Percentiles rank a stretch among this genome's conserved stretches.
Evolutionary conservation across 2,888 invertebrate species (phyloP).

Genomic region (Apodemia zela): DNA sequence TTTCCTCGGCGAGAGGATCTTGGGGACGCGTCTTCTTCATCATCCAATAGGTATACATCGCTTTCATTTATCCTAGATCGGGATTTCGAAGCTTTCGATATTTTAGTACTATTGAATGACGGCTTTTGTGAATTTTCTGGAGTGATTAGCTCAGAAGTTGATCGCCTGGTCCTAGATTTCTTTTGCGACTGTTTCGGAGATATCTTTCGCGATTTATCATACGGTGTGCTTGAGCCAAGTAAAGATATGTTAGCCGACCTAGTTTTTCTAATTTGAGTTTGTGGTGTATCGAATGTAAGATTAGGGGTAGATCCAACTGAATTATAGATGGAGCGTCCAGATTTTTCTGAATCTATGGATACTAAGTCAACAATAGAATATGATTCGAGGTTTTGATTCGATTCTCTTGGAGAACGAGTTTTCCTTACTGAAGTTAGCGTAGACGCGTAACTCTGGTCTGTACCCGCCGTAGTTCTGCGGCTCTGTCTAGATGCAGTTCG

Average conservation of each 20-base stretch:
- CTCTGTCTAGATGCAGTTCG: conserved; percentile 27
- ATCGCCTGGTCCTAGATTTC: conserved; percentile 31
- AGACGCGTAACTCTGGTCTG: conserved; percentile 35
- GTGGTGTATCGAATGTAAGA: conserved; percentile 34
- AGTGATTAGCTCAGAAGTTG: conserved; percentile 42
- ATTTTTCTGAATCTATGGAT: conserved; percentile 45
- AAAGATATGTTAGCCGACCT: conserved; percentile 41
- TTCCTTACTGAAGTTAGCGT: conserved; percentile 36
- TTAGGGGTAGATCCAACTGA: conserved; percentile 44
- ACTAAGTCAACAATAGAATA: conserved; percentile 67
- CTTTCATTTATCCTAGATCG: conserved; percentile 53
- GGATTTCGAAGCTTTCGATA: conserved; percentile 46
- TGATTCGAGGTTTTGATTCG: conserved; percentile 43
- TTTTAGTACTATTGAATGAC: conserved; percentile 44
- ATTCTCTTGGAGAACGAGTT: conserved; percentile 41
- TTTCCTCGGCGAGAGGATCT: conserved; percentile 30
- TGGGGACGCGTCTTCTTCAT: conserved; percentile 38
- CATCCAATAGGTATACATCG: conserved; percentile 42
- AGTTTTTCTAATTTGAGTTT: conserved; percentile 34
- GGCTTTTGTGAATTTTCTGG: conserved; percentile 44
- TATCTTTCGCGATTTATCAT: conserved; percentile 29
- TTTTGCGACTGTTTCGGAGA: conserved; percentile 8
- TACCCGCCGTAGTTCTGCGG: conserved; percentile 25
- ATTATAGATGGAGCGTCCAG: conserved; percentile 45
- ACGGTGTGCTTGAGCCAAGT: conserved; percentile 53